These are phyloP conservation scores for Campopleginae sp. DNA, from an alignment of 2,888 invertebrate genomes.

Conservation along the genomic window DNA sequence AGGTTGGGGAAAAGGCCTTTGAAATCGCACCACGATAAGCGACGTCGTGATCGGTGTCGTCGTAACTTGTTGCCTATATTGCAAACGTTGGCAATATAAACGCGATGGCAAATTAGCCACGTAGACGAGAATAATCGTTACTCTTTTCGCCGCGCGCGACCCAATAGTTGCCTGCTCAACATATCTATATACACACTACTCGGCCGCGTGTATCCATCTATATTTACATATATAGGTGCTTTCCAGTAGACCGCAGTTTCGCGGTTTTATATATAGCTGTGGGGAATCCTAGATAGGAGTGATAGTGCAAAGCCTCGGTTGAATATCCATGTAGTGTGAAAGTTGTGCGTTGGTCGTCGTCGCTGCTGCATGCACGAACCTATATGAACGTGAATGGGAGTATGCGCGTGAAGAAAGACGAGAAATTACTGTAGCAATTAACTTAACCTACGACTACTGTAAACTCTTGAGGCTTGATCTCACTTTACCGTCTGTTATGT, in stretches of 20 bases:
- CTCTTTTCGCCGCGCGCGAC: slow-evolving; percentile 65
- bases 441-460: slow-evolving; percentile 58
- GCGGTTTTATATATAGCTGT: slow-evolving; percentile 35
- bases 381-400: not conserved
- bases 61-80: slow-evolving; percentile 58
- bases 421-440: slow-evolving; percentile 64
- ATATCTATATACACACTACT: slow-evolving; percentile 6
- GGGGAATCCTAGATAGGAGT: slow-evolving; percentile 58
- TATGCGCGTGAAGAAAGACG: slow-evolving; percentile 47
- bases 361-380: not conserved
- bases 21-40: slow-evolving; percentile 58
- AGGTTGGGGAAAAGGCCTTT: slow-evolving; percentile 42
- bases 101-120: slow-evolving; percentile 64
- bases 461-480: slow-evolving; percentile 44
- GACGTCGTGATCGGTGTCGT: slow-evolving; percentile 42
- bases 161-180: slow-evolving; percentile 57
- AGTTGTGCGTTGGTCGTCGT: slow-evolving; percentile 41
- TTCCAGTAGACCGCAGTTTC: slow-evolving; percentile 30
- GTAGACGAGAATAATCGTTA: slow-evolving; percentile 61
- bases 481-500: slow-evolving; percentile 15
- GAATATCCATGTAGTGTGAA: slow-evolving; percentile 25
- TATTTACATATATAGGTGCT: slow-evolving; percentile 17
- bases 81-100: slow-evolving; percentile 57
- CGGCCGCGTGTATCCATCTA: not conserved
- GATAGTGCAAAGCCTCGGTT: slow-evolving; percentile 52